Percentiles rank a stretch among this genome's conserved stretches.
Conservation (phyloP, 2,797 vertebrate species). For the Dromococcyx pavoninus region DNA sequence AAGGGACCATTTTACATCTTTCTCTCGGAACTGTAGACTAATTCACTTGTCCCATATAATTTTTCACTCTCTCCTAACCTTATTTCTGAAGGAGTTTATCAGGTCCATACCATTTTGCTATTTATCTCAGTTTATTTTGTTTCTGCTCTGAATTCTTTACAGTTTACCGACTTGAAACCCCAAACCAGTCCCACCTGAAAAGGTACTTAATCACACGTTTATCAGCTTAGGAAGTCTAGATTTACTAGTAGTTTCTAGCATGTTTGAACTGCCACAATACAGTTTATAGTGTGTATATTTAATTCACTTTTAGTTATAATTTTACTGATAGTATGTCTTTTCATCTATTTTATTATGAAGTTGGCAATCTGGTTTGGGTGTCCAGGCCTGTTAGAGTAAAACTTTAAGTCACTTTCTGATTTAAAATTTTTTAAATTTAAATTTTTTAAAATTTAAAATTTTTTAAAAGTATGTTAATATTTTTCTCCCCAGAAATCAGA, state of each 20-base stretch:
- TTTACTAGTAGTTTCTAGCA: not conserved
- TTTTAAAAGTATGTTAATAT: not conserved
- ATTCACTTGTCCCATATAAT: not conserved
- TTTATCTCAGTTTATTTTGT: not conserved
- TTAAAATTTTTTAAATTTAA: too few species aligned
- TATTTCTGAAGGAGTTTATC: not conserved
- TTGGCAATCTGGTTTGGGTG: not conserved
- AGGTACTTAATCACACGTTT: not conserved
- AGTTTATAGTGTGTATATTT: not conserved
- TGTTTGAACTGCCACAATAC: not conserved
- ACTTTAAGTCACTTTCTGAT: not conserved
- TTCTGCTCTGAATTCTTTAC: not conserved
- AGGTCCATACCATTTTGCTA: not conserved
- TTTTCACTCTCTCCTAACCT: not conserved
- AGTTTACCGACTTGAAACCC: not conserved
- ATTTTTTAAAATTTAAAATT: too few species aligned
- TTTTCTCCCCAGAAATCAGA: not conserved
- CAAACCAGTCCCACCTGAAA: not conserved
- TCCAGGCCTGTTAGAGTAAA: not conserved
- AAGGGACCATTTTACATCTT: not conserved
- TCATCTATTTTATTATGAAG: not conserved
- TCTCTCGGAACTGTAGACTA: not conserved
- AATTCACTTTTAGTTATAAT: not conserved
- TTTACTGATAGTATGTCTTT: not conserved
- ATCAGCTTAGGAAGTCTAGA: not conserved